These are phyloP conservation scores for Psettodes erumei DNA, from an alignment of 2,113 vertebrate species.

Conservation along the genomic window DNA sequence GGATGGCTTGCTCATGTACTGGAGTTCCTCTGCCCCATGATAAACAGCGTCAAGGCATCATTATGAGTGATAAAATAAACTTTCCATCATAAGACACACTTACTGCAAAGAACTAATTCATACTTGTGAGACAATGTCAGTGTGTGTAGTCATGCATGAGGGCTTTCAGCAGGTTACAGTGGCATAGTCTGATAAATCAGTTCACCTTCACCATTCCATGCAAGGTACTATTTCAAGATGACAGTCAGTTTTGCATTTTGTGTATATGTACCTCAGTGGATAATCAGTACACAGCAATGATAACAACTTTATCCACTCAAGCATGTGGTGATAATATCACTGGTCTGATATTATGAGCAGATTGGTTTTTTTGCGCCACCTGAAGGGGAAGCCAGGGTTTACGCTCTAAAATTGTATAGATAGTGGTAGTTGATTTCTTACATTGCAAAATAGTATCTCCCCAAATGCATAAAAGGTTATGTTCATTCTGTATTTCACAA, in stretches of 20 bases:
- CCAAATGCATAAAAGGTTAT: neutral
- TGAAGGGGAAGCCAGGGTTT: neutral
- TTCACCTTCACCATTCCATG: slow-evolving; percentile 24
- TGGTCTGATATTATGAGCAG: neutral
- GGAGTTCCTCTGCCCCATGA: slow-evolving; percentile 24
- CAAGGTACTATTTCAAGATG: slow-evolving; percentile 32
- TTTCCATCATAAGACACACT: slow-evolving; percentile 14
- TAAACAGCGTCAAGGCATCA: slow-evolving; percentile 16
- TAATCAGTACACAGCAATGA: neutral
- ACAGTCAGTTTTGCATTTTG: slow-evolving; percentile 6
- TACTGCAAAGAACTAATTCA: slow-evolving; percentile 5
- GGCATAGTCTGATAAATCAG: slow-evolving; percentile 10
- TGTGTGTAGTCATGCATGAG: slow-evolving; percentile 10
- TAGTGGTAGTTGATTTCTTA: neutral
- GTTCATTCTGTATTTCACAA: neutral
- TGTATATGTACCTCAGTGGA: slow-evolving; percentile 17
- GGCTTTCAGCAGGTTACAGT: slow-evolving; percentile 2
- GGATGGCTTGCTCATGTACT: slow-evolving; percentile 32
- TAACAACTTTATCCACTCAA: slow-evolving; percentile 36
- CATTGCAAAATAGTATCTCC: neutral
- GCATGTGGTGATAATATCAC: slow-evolving; percentile 26
- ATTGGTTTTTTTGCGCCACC: slow-evolving; percentile 1
- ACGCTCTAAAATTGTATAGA: neutral
- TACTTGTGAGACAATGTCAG: slow-evolving; percentile 14
- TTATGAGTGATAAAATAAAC: slow-evolving; percentile 45